Percentiles rank a stretch among this genome's conserved stretches.
phyloP scores from a whole-genome alignment of 2,113 vertebrate species.

The Anguilla rostrata region DNA sequence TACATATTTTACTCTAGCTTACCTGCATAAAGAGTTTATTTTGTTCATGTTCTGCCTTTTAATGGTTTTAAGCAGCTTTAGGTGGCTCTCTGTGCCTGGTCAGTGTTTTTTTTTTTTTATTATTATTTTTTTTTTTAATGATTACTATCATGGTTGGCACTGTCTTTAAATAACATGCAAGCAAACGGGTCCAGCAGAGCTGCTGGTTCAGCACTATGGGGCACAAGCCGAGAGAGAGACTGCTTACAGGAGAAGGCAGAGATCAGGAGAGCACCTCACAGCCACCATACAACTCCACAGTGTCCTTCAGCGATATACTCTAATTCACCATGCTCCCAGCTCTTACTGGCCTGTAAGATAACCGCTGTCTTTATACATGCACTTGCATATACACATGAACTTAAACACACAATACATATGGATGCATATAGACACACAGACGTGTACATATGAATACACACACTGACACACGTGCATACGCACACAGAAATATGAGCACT shows the following conservation, averaged over 20 bases:
- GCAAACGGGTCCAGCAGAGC: slow-evolving; percentile 60
- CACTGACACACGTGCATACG: slow-evolving; percentile 27
- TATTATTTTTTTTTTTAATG: slow-evolving; percentile 22
- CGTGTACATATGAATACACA: not conserved
- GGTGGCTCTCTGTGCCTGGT: slow-evolving; percentile 60
- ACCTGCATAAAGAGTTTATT: slow-evolving; percentile 61
- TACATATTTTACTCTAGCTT: slow-evolving; percentile 71
- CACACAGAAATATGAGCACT: slow-evolving; percentile 22
- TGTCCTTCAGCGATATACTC: slow-evolving; percentile 21
- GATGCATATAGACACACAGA: not conserved
- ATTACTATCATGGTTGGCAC: slow-evolving; percentile 41
- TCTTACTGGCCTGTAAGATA: not conserved
- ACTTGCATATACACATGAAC: not conserved
- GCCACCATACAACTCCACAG: slow-evolving; percentile 9
- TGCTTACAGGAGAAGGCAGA: not conserved
- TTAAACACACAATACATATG: slow-evolving; percentile 21
- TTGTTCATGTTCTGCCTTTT: slow-evolving; percentile 60
- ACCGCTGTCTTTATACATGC: not conserved
- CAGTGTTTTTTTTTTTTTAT: slow-evolving; percentile 37
- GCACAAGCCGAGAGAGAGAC: slow-evolving; percentile 35
- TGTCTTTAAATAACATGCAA: slow-evolving; percentile 41
- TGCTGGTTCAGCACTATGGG: slow-evolving; percentile 66
- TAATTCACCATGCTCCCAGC: not conserved
- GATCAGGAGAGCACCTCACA: not conserved
- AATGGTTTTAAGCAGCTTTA: slow-evolving; percentile 73